These are phyloP conservation scores for Perca flavescens DNA, from an alignment of 2,113 vertebrate genomes.

Conservation along the genomic window DNA sequence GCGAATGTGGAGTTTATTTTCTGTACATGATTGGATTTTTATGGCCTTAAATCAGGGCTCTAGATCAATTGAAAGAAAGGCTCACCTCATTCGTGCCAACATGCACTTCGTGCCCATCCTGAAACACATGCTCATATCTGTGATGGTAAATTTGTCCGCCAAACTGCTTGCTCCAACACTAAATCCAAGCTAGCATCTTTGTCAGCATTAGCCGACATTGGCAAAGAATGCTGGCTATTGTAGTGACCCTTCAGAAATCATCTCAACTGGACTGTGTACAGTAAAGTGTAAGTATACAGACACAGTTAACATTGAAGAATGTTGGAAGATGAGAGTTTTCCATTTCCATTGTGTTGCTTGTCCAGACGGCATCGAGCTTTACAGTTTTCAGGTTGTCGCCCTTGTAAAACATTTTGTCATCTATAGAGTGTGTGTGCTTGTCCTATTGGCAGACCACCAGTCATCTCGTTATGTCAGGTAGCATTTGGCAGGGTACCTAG, in stretches of 20 bases:
- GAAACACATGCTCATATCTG: conserved; percentile 9
- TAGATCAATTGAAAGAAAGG: conserved; percentile 9
- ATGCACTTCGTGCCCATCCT: conserved; percentile 6
- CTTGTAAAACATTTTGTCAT: neutral
- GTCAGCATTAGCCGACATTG: conserved; percentile 28
- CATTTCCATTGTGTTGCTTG: conserved; percentile 4
- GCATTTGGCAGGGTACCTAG: conserved; percentile 24
- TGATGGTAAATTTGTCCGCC: conserved; percentile 15
- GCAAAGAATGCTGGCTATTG: conserved; percentile 17
- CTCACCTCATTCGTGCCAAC: neutral
- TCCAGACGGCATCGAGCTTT: conserved; percentile 4
- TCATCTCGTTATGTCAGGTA: conserved; percentile 14
- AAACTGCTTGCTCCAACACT: conserved; percentile 12
- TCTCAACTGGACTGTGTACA: neutral
- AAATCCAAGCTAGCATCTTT: conserved; percentile 23
- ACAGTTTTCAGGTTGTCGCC: conserved; percentile 3
- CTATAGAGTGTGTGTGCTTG: conserved; percentile 23
- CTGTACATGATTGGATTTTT: neutral
- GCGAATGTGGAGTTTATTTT: neutral
- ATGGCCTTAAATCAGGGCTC: neutral
- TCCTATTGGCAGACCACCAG: conserved; percentile 31
- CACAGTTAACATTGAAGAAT: neutral
- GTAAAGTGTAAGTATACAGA: neutral
- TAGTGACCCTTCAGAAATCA: conserved; percentile 25
- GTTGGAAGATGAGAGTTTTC: conserved; percentile 5